Percentiles rank a stretch among this genome's conserved stretches.
phyloP scores from a whole-genome alignment of 2,113 vertebrate species.

The Camelus bactrianus region DNA sequence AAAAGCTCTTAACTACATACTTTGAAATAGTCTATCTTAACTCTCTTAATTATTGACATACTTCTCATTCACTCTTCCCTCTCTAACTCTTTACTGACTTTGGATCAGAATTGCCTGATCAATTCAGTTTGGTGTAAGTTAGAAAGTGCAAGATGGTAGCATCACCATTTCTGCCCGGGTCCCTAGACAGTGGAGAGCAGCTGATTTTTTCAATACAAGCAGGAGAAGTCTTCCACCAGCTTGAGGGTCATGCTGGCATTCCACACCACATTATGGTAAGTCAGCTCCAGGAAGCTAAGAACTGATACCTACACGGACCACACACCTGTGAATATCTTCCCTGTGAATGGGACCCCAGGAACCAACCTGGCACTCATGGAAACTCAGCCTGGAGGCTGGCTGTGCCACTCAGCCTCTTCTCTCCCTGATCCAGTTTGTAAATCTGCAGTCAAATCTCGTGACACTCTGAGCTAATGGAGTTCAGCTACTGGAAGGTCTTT shows the following conservation, averaged over 20 bases:
- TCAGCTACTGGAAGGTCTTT: constrained; percentile 71
- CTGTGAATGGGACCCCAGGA: constrained; percentile 30
- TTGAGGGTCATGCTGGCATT: not conserved
- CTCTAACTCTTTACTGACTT: not conserved
- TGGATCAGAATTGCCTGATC: not conserved
- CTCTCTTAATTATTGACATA: constrained; percentile 10
- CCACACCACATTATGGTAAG: not conserved
- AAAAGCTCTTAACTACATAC: constrained; percentile 25
- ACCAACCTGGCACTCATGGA: not conserved
- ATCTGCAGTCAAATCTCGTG: constrained; percentile 54
- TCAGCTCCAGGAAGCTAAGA: not conserved
- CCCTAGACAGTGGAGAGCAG: not conserved
- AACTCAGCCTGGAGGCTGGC: not conserved
- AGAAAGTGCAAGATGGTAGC: not conserved
- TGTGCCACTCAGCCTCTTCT: not conserved
- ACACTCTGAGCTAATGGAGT: constrained; percentile 66
- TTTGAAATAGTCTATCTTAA: constrained; percentile 50
- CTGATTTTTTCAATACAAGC: constrained; percentile 20
- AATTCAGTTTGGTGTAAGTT: not conserved
- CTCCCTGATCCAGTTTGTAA: constrained; percentile 39
- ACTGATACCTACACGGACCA: not conserved
- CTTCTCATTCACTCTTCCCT: not conserved
- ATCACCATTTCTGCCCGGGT: not conserved
- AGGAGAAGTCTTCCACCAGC: not conserved
- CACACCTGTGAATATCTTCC: not conserved